Percentiles rank a stretch among this genome's conserved stretches.
These are phyloP conservation scores for Drosophila anomalata DNA, from an alignment of 2,888 invertebrate species.

Conservation along the genomic window DNA sequence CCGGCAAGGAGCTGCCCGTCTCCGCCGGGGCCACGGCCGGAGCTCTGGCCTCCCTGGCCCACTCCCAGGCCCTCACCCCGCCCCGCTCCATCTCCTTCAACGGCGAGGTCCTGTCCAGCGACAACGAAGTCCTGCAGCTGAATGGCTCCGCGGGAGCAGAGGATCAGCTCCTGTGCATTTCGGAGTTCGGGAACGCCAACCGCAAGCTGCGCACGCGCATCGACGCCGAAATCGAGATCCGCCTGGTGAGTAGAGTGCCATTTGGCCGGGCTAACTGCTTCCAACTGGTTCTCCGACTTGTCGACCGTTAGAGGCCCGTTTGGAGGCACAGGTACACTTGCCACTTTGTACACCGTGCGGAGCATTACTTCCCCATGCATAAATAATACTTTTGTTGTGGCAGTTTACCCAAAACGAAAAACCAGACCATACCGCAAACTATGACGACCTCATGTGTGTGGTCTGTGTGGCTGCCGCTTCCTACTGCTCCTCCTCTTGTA, in stretches of 20 bases:
- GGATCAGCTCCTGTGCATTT: constrained; percentile 91
- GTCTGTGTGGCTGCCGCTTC: constrained; percentile 50
- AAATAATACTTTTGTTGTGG: constrained; percentile 58
- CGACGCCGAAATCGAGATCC: constrained; percentile 94
- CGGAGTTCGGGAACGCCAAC: constrained; percentile 90
- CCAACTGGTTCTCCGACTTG: constrained; percentile 18
- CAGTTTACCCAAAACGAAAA: constrained; percentile 17
- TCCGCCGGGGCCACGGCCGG: constrained; percentile 84
- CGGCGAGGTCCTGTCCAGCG: constrained; percentile 58
- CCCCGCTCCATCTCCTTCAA: constrained; percentile 68
- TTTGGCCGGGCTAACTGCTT: neutral
- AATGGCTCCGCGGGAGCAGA: constrained; percentile 55
- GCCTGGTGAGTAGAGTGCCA: constrained; percentile 89
- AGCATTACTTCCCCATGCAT: constrained; percentile 54
- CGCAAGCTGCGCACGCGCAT: constrained; percentile 88
- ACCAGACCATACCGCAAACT: constrained; percentile 28
- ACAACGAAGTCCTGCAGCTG: constrained; percentile 48
- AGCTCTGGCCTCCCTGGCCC: constrained; percentile 37
- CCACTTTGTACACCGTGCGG: constrained; percentile 1
- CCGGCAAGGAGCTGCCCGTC: constrained; percentile 85
- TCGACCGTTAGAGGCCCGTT: constrained; percentile 37
- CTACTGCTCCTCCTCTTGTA: constrained; percentile 43
- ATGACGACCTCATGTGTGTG: constrained; percentile 65
- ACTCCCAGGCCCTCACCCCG: constrained; percentile 53
- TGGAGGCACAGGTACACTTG: neutral